Conservation (phyloP, 2,797 vertebrate species). For the Muscicapa comitata region DNA sequence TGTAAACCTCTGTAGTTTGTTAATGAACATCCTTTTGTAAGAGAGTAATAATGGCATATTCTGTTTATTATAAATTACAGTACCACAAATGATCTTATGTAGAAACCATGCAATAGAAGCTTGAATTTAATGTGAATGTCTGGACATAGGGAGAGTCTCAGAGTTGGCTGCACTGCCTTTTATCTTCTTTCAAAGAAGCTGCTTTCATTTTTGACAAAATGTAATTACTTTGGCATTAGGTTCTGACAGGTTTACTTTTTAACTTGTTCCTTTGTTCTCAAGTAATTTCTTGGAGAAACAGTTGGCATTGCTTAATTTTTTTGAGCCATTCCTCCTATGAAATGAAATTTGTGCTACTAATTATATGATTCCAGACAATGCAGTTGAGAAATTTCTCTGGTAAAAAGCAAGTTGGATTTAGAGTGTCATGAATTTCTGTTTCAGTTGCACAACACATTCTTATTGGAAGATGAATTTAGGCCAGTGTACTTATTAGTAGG, state of each 20-base stretch:
- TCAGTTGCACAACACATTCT: background rate
- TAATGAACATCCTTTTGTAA: background rate
- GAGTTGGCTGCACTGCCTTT: background rate
- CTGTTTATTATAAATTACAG: background rate
- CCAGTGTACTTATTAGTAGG: background rate
- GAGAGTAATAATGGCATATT: background rate
- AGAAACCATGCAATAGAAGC: background rate
- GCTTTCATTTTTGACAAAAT: background rate
- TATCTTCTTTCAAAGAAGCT: background rate
- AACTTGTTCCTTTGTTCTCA: background rate
- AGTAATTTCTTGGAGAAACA: background rate
- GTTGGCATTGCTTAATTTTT: background rate
- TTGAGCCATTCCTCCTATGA: background rate
- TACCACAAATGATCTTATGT: background rate
- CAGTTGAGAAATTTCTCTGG: background rate
- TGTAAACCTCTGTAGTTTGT: background rate
- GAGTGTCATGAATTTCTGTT: background rate
- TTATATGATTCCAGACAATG: background rate
- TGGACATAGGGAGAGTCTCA: background rate
- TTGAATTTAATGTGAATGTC: background rate
- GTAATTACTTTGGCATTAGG: background rate
- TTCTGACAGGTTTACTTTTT: background rate
- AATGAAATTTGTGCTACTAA: background rate
- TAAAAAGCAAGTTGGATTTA: background rate
- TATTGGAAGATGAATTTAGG: background rate